phyloP scores from a whole-genome alignment of 92 coral and sea anemone genomes.

The Epizoanthus ramosus region DNA sequence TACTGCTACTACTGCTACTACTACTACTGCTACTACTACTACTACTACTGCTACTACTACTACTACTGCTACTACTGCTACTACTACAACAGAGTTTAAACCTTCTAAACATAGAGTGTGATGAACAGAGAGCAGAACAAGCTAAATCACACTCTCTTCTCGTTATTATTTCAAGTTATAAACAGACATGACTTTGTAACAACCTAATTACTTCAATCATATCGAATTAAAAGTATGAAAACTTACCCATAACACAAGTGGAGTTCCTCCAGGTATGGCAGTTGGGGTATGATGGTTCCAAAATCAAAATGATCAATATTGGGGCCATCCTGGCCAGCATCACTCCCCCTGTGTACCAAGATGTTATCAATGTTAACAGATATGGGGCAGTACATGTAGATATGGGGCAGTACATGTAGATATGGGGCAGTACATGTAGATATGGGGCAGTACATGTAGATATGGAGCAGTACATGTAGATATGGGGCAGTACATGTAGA shows the following conservation, averaged over 20 bases:
- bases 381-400: neutral
- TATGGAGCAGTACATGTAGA: too few species aligned
- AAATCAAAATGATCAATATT: constrained; percentile 95
- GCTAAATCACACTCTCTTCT: neutral
- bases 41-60: too few species aligned
- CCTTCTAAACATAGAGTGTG: too few species aligned
- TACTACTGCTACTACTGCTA: too few species aligned
- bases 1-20: too few species aligned
- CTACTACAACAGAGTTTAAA: too few species aligned
- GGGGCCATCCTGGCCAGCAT: constrained; percentile 97
- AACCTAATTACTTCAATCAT: too few species aligned
- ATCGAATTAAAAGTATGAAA: neutral
- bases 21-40: too few species aligned
- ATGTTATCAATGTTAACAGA: neutral
- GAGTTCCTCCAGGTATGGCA: constrained; percentile 79
- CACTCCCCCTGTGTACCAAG: constrained; percentile 77
- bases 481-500: neutral
- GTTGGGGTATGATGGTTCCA: constrained; percentile 78
- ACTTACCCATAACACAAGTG: constrained; percentile 92
- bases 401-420: neutral
- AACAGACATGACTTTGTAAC: too few species aligned
- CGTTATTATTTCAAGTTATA: too few species aligned
- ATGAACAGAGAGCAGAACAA: too few species aligned
- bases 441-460: neutral
- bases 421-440: too few species aligned